Percentiles rank a stretch among this genome's conserved stretches.
Conservation (phyloP, 2,797 vertebrate species). For the Petrocephalus sullivani region DNA sequence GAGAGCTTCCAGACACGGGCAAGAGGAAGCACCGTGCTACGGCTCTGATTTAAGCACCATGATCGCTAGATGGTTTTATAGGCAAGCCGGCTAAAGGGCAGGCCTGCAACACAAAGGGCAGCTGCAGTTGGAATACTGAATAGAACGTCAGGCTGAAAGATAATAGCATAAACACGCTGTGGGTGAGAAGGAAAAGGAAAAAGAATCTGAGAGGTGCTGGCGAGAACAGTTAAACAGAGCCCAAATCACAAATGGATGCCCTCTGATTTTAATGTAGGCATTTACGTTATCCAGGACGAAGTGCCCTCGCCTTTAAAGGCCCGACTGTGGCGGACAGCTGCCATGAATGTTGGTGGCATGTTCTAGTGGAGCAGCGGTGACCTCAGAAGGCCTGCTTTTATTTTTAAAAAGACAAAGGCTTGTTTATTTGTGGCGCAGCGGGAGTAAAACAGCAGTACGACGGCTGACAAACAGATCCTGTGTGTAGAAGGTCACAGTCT, state of each 20-base stretch:
- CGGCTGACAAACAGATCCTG: not conserved
- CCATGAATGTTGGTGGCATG: not conserved
- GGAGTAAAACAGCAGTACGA: not conserved
- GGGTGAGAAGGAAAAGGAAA: constrained; percentile 37
- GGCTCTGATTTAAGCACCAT: constrained; percentile 67
- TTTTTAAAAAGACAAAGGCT: not conserved
- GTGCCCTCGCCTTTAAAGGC: not conserved
- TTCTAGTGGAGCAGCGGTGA: not conserved
- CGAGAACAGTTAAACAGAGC: not conserved
- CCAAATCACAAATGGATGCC: not conserved
- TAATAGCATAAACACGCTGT: constrained; percentile 47
- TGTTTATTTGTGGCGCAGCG: not conserved
- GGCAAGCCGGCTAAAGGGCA: constrained; percentile 61
- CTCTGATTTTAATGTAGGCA: not conserved
- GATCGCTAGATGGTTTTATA: constrained; percentile 68
- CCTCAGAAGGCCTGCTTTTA: not conserved
- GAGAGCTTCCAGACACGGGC: constrained; percentile 64
- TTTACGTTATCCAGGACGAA: not conserved
- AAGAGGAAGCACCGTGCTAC: constrained; percentile 59
- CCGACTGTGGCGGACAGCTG: not conserved
- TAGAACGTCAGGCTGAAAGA: constrained; percentile 59
- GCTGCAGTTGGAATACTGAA: constrained; percentile 59
- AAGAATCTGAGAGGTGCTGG: not conserved
- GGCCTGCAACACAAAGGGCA: constrained; percentile 66
- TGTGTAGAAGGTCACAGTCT: not conserved